Evolutionary conservation across 2,113 vertebrate genomes (phyloP), one percentile per base, ranked within the genome.

Genomic region (Myodes glareolus): DNA sequence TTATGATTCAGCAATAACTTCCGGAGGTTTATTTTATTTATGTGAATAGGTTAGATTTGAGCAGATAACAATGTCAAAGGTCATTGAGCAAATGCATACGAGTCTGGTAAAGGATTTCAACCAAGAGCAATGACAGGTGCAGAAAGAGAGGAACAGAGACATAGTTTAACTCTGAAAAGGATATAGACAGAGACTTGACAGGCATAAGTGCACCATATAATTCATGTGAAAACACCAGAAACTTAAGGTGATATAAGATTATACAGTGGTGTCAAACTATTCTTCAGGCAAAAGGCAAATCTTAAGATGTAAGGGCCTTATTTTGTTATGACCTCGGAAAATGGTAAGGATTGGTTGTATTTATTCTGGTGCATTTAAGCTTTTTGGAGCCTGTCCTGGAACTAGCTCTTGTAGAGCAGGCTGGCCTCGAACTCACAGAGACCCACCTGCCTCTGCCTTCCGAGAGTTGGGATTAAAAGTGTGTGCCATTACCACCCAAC

Each of bases 211-310:
- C 70, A 92, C 58, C 58, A 27, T 31, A 33, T 21, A 63, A 90
- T 91, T 75, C 50, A 72, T 67, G 5, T 58, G 8, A 67, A 87
- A 93, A 77, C 93, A 72, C 19, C n/a, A 92, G 67, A 80, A 95
- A 21, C 42, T n/a, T 23, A 52, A 76, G 76, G 14, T 92, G 82
- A 94, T 39, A 14, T 52, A 92, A 88, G 55, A 47, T 65, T 25
- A 78, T 36, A 70, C 76, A 33, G 50, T 94, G 77, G 86, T 63
- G 58, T 65, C 25, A 89, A 31, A 45, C 52, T 88, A 68, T 72
- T 67, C 75, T 92, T 92, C 27, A 87, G 89, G n/a, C 50, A 80
- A 88, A 92, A 25, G 11, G n/a, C 36, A 39, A 84, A 17, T 88
- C 10, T 42, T 61, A 52, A 90, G 87, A 93, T 47, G 4, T 11